Evolutionary conservation across 2,113 vertebrate genomes (phyloP).

Genomic region (Dasyornis broadbenti): DNA sequence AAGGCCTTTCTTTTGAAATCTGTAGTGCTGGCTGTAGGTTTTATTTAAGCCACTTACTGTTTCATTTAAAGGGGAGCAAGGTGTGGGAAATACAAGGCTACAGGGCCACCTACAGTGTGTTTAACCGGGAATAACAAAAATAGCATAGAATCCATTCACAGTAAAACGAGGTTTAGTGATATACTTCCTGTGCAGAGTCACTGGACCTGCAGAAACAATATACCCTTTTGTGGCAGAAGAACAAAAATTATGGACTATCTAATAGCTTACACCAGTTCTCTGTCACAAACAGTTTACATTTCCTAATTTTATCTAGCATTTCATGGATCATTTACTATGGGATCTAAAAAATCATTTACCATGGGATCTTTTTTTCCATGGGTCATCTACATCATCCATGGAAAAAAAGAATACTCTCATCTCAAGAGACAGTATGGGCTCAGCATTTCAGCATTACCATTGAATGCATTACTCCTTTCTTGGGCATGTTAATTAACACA

Average conservation of each 20-base stretch:
- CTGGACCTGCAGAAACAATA: background rate
- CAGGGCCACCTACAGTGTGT: background rate
- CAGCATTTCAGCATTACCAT: background rate
- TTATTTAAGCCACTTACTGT: conserved; percentile 2
- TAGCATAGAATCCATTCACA: background rate
- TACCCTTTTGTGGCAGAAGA: background rate
- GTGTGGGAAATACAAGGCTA: background rate
- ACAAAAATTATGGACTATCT: background rate
- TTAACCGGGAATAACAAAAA: background rate
- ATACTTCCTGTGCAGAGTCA: background rate
- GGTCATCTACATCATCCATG: background rate
- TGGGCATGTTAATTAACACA: background rate
- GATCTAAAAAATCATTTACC: background rate
- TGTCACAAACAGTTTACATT: background rate
- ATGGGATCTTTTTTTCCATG: background rate
- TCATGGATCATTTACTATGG: background rate
- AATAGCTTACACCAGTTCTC: background rate
- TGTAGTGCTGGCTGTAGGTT: conserved; percentile 21
- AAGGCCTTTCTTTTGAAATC: conserved; percentile 32
- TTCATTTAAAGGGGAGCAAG: background rate
- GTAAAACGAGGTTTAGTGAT: background rate
- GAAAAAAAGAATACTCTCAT: background rate
- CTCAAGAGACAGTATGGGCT: background rate
- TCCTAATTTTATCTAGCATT: background rate
- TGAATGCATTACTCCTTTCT: background rate